A percentile compares a stretch with the other conserved stretches of the same genome.
Evolutionary conservation across 2,797 vertebrate species (phyloP).

Genomic region (Acrossocheilus wenchowensis): DNA sequence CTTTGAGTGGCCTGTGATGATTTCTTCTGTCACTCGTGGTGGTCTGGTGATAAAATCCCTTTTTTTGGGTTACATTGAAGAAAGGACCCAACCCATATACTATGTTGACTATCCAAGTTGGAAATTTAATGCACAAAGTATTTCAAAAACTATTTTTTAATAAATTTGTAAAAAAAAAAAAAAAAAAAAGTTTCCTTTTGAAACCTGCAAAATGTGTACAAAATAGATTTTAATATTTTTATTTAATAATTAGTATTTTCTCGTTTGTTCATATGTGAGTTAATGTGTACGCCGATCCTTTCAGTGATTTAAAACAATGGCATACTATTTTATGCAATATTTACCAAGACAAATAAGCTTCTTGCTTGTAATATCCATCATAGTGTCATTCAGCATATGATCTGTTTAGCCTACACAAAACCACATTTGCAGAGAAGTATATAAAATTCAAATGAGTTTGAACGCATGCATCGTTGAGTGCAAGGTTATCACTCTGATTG

Average conservation of each 20-base stretch:
- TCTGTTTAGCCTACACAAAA: constrained; percentile 42
- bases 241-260: not conserved
- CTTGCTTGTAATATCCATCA: constrained; percentile 28
- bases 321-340: constrained; percentile 5
- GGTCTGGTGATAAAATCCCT: not conserved
- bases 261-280: not conserved
- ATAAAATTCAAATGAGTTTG: constrained; percentile 53
- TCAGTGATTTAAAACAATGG: not conserved
- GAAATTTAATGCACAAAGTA: not conserved
- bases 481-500: constrained; percentile 57
- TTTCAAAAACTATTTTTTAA: not conserved
- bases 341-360: constrained; percentile 20
- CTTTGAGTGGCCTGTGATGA: not conserved
- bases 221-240: no score
- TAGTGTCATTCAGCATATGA: constrained; percentile 34
- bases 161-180: not conserved
- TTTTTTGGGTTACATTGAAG: not conserved
- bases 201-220: not conserved
- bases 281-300: not conserved
- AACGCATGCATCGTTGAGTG: constrained; percentile 37
- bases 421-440: constrained; percentile 42
- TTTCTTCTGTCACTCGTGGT: not conserved
- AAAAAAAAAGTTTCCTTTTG: not conserved
- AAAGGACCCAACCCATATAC: no score
- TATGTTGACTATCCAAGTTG: not conserved